These are phyloP conservation scores for Hirudinaria manillensis DNA, from an alignment of 2,888 invertebrate species.

Conservation along the genomic window DNA sequence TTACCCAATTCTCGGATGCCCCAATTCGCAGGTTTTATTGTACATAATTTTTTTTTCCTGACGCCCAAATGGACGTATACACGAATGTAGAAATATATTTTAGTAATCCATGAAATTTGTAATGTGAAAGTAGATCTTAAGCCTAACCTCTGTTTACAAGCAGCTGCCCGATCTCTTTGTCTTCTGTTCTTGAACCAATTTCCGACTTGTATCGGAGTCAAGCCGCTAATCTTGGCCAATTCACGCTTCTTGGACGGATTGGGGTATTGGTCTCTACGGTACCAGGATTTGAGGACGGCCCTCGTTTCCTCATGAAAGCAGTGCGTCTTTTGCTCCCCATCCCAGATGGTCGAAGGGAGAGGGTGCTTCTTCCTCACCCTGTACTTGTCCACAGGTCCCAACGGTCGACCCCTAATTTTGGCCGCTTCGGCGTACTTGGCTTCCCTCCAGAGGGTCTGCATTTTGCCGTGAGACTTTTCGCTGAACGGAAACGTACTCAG, in stretches of 20 bases:
- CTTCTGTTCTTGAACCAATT: slow-evolving; percentile 88
- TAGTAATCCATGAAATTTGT: too few relatives aligned
- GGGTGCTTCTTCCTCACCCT: slow-evolving; percentile 88
- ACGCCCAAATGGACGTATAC: too few relatives aligned
- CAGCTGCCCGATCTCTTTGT: slow-evolving; percentile 79
- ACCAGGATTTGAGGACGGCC: slow-evolving; percentile 91
- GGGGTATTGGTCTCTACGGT: slow-evolving; percentile 80
- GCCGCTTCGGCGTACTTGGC: slow-evolving; percentile 90
- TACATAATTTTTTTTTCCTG: too few relatives aligned
- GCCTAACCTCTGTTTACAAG: slow-evolving; percentile 87
- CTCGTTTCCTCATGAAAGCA: slow-evolving; percentile 91
- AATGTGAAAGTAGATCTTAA: too few relatives aligned
- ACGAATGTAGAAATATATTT: too few relatives aligned
- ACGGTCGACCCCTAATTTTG: slow-evolving; percentile 77
- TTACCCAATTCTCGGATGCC: too few relatives aligned
- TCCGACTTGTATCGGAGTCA: slow-evolving; percentile 85
- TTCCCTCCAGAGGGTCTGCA: slow-evolving; percentile 85
- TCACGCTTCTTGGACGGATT: slow-evolving; percentile 88
- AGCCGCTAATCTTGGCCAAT: slow-evolving; percentile 79
- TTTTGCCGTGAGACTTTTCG: slow-evolving; percentile 78
- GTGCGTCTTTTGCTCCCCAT: slow-evolving; percentile 90
- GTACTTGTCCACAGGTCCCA: slow-evolving; percentile 89
- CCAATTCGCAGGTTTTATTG: too few relatives aligned
- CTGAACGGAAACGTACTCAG: slow-evolving; percentile 83
- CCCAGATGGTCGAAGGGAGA: slow-evolving; percentile 84